A percentile compares a stretch with the other conserved stretches of the same genome.
Evolutionary conservation across 1,140 invertebrate species (phyloP).

Genomic region (Stegodyphus dumicola): DNA sequence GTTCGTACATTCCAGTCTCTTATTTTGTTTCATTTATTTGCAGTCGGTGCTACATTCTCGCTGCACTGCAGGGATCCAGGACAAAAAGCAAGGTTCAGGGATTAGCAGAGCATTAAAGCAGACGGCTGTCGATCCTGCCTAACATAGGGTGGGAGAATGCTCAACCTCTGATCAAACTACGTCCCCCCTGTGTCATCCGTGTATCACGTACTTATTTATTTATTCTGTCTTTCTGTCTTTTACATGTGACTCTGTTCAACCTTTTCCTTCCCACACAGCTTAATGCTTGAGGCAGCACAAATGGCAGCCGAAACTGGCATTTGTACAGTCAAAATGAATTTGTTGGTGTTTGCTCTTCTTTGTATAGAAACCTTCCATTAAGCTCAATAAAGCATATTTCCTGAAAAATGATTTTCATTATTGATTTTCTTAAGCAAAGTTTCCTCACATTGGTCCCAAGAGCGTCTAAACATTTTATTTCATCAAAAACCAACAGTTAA

Average conservation of each 20-base stretch:
- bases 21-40: background rate
- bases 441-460: too few relatives aligned
- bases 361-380: too few relatives aligned
- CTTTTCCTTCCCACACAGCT: background rate
- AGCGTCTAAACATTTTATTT: too few relatives aligned
- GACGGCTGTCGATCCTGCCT: background rate
- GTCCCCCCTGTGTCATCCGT: background rate
- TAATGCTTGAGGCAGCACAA: background rate
- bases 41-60: slow-evolving; percentile 18
- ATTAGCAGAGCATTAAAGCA: slow-evolving; percentile 36
- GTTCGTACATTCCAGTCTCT: background rate
- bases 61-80: slow-evolving; percentile 31
- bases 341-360: too few relatives aligned
- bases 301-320: background rate
- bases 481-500: too few relatives aligned
- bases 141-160: too few relatives aligned
- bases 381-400: too few relatives aligned
- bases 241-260: background rate
- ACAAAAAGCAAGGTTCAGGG: slow-evolving; percentile 35
- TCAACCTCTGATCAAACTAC: background rate
- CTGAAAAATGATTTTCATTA: too few relatives aligned
- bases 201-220: slow-evolving; percentile 19
- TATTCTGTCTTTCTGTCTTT: slow-evolving; percentile 10
- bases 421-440: too few relatives aligned
- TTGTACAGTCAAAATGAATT: background rate